Conservation (phyloP, 2,888 invertebrate species). For the Clunio marinus region DNA sequence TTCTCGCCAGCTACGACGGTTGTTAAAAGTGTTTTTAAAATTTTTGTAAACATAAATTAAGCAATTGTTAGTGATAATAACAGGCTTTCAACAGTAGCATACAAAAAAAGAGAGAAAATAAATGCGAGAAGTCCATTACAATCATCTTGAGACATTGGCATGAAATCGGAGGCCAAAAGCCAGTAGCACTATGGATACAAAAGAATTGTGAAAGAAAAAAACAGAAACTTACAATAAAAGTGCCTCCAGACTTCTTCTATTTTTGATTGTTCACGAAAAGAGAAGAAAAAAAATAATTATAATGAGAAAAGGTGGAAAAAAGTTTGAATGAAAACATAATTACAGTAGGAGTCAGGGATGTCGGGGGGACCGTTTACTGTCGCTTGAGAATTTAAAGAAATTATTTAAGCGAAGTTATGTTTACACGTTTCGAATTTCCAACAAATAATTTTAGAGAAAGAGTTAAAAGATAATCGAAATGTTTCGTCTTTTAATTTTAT, state of each 20-base stretch:
- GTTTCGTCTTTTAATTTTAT: too few species aligned
- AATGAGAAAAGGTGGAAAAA: slow-evolving; percentile 14
- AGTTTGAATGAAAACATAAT: slow-evolving; percentile 36
- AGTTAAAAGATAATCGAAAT: too few species aligned
- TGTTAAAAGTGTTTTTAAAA: background rate
- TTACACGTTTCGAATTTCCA: too few species aligned
- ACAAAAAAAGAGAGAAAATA: background rate
- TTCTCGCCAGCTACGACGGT: too few species aligned
- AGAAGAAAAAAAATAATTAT: slow-evolving; percentile 11
- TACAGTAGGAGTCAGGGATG: slow-evolving; percentile 25
- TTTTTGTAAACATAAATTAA: slow-evolving; percentile 38
- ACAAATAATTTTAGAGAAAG: too few species aligned
- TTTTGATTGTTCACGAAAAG: slow-evolving; percentile 11
- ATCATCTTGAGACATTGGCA: slow-evolving; percentile 38
- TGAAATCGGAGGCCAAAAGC: slow-evolving; percentile 32
- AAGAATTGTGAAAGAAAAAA: slow-evolving; percentile 16
- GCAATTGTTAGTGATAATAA: slow-evolving; percentile 35
- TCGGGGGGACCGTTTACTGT: too few species aligned
- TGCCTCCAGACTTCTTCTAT: slow-evolving; percentile 34
- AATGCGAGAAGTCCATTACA: slow-evolving; percentile 25
- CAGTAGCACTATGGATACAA: slow-evolving; percentile 35
- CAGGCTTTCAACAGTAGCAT: slow-evolving; percentile 33
- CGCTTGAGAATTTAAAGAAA: too few species aligned
- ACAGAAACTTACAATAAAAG: slow-evolving; percentile 24
- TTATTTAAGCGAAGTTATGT: too few species aligned